Evolutionary conservation across 2,113 vertebrate species (phyloP), one percentile per base, ranked within the genome.

Genomic region (Sitta europaea): DNA sequence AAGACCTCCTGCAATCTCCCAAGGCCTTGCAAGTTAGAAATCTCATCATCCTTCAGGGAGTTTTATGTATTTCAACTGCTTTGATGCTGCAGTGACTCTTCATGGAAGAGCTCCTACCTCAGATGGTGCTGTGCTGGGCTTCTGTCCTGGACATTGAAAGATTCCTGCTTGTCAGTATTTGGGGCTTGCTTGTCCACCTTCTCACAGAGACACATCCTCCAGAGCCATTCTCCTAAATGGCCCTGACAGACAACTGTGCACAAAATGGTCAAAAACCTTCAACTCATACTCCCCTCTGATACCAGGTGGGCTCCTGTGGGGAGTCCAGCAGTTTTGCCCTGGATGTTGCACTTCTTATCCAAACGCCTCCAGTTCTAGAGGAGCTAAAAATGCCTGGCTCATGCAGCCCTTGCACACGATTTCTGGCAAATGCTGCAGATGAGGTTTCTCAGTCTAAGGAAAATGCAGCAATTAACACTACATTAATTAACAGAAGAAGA

Each of bases 401-500:
- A 27, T n/a, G 36, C 38, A 92, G 77, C 11, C 55, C 10, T 57
- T 38, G 36, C 54, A 42, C n/a, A 59, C 0, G 2, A 93, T 65
- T 31, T 63, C 77, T 95, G 90, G 81, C 77, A 94, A 95, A 90
- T 36, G 57, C 36, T 35, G 7, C 62, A 67, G 24, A 87, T 95
- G 84, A 90, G 17, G 36, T 59, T 94, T 95, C 83, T 94, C 38
- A 84, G 79, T 86, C 63, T 63, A 59, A 92, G 47, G 68, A 77
- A 93, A 92, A 91, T 12, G 78, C 33, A 71, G 89, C 43, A 93
- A 94, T 95, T 94, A 96, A 74, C 68, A 74, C 51, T 86, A 92
- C 72, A 78, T 88, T 94, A 95, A 96, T 95, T 94, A 84, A 77
- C 15, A 66, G 47, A 67, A 77, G 63, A 73, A 92, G 86, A 76